Conservation (phyloP, 2,888 invertebrate genomes). For the Colostygia pectinataria region DNA sequence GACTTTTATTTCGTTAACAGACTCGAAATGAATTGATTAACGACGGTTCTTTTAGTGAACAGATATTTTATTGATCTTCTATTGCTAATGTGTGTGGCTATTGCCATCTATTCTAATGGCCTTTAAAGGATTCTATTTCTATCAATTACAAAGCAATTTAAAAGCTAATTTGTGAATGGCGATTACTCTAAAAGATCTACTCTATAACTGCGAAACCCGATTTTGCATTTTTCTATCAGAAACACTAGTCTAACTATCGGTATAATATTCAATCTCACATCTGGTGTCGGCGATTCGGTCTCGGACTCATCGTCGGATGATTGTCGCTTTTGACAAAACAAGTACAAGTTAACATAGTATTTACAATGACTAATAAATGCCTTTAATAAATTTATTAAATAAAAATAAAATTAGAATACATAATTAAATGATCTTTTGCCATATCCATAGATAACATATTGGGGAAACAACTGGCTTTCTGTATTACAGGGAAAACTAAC, state of each 20-base stretch:
- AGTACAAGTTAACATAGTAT: conserved; percentile 1
- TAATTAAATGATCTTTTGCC: no score
- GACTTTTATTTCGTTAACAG: no score
- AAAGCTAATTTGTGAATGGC: neutral
- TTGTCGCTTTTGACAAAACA: conserved; percentile 14
- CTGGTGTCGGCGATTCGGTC: neutral
- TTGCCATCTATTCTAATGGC: no score
- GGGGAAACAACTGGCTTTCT: no score
- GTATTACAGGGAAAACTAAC: no score
- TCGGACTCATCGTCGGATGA: neutral
- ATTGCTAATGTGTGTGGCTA: conserved; percentile 2
- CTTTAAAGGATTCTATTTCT: no score
- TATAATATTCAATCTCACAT: conserved; percentile 12
- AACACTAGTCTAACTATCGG: conserved; percentile 10
- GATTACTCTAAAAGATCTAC: neutral
- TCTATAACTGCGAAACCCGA: neutral
- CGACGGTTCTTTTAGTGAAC: no score
- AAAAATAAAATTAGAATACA: no score
- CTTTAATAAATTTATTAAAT: no score
- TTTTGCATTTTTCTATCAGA: neutral
- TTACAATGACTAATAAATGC: neutral
- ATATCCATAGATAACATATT: no score
- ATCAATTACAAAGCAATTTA: conserved; percentile 2
- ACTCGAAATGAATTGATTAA: no score
- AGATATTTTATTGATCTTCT: no score